phyloP scores from a whole-genome alignment of 1,140 invertebrate species.

The Neodiprion fabricii region DNA sequence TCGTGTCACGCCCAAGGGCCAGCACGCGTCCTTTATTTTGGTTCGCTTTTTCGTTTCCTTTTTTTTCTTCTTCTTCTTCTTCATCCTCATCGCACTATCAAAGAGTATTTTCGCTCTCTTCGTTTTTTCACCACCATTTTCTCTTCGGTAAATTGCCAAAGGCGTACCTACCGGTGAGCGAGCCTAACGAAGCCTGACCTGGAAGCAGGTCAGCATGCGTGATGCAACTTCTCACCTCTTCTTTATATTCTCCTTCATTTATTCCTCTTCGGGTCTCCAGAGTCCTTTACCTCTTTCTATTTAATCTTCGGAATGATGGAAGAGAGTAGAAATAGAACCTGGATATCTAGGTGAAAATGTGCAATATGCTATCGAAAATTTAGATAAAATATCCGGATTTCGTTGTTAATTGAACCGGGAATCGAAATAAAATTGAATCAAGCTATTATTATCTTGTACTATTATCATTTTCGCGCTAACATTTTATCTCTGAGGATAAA shows the following conservation, averaged over 20 bases:
- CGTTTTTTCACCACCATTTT: conserved; percentile 21
- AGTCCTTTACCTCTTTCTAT: not conserved
- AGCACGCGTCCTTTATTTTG: conserved; percentile 27
- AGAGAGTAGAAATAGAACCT: no score
- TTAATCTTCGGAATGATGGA: not conserved
- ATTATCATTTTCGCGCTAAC: no score
- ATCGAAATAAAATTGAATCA: no score
- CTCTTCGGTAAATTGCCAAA: conserved; percentile 31
- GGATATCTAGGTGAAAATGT: no score
- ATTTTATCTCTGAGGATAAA: no score
- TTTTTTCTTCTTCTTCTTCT: not conserved
- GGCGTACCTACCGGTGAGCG: conserved; percentile 3
- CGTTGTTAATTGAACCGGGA: no score
- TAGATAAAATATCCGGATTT: no score
- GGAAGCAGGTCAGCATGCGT: conserved; percentile 21
- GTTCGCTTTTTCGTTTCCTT: not conserved
- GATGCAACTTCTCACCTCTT: conserved; percentile 27
- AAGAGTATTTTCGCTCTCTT: conserved; percentile 18
- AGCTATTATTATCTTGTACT: no score
- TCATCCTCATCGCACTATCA: conserved; percentile 21
- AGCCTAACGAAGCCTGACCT: conserved; percentile 37
- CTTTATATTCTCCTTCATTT: conserved; percentile 16
- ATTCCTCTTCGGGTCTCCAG: conserved; percentile 24
- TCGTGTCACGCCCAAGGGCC: conserved; percentile 34
- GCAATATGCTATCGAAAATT: no score